A percentile compares a stretch with the other conserved stretches of the same genome.
phyloP scores from a whole-genome alignment of 1,140 invertebrate species.

The Mactra quadrangularis region DNA sequence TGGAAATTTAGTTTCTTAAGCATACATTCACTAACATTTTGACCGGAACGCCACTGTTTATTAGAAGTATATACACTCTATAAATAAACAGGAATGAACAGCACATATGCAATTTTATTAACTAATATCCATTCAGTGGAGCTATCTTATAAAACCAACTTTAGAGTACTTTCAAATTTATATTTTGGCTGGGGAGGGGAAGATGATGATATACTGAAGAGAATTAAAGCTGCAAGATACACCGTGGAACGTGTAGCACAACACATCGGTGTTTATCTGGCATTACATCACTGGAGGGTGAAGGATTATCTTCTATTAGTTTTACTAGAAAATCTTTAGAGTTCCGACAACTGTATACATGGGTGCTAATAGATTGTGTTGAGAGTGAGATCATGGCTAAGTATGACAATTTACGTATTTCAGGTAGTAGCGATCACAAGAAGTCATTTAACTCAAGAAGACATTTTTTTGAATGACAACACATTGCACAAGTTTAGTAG shows the following conservation, averaged over 20 bases:
- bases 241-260: background rate
- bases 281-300: background rate
- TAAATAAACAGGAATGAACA: too few relatives aligned
- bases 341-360: constrained; percentile 37
- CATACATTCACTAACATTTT: too few relatives aligned
- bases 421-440: too few relatives aligned
- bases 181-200: constrained; percentile 90
- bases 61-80: too few relatives aligned
- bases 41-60: too few relatives aligned
- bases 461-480: too few relatives aligned
- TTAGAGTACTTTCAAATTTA: constrained; percentile 94
- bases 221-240: background rate
- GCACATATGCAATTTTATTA: too few relatives aligned
- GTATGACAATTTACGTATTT: background rate
- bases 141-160: too few relatives aligned
- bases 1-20: too few relatives aligned
- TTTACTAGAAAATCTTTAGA: constrained; percentile 21
- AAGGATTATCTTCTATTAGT: constrained; percentile 28
- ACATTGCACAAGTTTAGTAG: too few relatives aligned
- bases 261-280: constrained; percentile 11
- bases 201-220: constrained; percentile 71
- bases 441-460: too few relatives aligned
- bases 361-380: constrained; percentile 26
- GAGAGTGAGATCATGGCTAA: constrained; percentile 34
- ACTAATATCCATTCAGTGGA: too few relatives aligned